Evolutionary conservation across 1,140 invertebrate genomes (phyloP), one percentile per base, ranked within the genome.

Genomic region (Alviniconcha marisindica): DNA sequence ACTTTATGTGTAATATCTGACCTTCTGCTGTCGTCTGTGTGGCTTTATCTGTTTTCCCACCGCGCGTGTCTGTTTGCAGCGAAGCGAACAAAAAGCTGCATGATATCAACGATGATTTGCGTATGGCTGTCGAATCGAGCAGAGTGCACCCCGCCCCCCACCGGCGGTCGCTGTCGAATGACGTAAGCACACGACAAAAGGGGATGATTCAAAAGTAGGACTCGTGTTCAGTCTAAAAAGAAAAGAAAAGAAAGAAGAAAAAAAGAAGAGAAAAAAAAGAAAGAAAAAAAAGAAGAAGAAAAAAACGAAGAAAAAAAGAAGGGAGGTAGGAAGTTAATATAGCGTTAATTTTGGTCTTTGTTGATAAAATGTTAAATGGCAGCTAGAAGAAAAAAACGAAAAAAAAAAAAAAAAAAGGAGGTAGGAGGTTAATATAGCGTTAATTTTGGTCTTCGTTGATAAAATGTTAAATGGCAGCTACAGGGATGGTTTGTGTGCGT

Each of bases 81-180:
- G 94, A 95, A 87, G 94, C 95, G 21, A 95, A 95, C 88, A 93
- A 94, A 85, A 93, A 94, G 78, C 89, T 95, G 5, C 94, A 95
- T 85, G 95, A 95, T 86, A 94, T 94, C 10, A 95, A 95, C 88
- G 95, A 95, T 85, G 94, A 93, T 87, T 90, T 95, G 33, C 87
- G 94, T 21, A 69, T 40, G 56, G 78, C 78, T 44, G 78, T 80
- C 36, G 78, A 80, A 56, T 28, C 78, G 24, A 80, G 36, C 36
- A 44, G 56, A 40, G 1, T 10, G 18, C 36, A 15, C 2, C 56
- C 78, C 38, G 40, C 60, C 15, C 31, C 5, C 18, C 60, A 81
- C 63, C 77, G 56, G 44, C 78, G 78, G 40, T 48, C 66, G 31
- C n/a, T 84, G 21, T 84, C 83, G 28, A 81, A 83, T 44, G 76